These are phyloP conservation scores for Andrena trimmerana DNA, from an alignment of 2,888 invertebrate species.

Conservation along the genomic window DNA sequence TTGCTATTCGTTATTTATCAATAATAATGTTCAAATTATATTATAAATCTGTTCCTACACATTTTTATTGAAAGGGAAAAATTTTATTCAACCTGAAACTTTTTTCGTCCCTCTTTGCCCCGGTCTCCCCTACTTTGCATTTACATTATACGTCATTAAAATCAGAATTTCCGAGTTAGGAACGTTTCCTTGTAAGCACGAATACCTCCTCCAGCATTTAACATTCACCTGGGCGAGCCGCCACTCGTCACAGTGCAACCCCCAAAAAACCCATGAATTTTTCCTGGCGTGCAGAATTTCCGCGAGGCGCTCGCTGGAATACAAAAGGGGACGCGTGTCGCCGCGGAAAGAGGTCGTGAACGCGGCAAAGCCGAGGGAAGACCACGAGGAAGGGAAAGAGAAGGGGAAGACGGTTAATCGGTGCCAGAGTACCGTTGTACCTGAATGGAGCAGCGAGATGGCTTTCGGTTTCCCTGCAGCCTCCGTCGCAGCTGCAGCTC, in stretches of 20 bases:
- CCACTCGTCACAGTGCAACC: background rate
- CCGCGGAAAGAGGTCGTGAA: conserved; percentile 39
- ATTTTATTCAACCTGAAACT: too few species aligned
- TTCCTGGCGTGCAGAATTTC: background rate
- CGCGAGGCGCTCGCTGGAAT: conserved; percentile 10
- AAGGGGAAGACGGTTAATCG: conserved; percentile 81
- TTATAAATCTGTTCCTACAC: too few species aligned
- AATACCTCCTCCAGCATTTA: background rate
- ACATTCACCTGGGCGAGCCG: background rate
- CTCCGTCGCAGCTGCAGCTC: conserved; percentile 66
- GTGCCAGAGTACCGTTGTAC: conserved; percentile 87
- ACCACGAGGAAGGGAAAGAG: conserved; percentile 56
- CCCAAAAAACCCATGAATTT: background rate
- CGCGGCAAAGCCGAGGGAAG: conserved; percentile 62
- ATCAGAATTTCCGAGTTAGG: too few species aligned
- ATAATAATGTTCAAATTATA: too few species aligned
- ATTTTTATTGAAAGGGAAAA: too few species aligned
- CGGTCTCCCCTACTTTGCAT: too few species aligned
- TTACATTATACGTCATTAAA: too few species aligned
- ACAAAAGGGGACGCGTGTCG: conserved; percentile 56
- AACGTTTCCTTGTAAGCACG: too few species aligned
- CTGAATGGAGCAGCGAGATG: conserved; percentile 83
- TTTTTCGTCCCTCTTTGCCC: too few species aligned
- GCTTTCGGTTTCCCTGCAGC: conserved; percentile 77
- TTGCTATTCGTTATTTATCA: too few species aligned